Conservation (phyloP, 2,797 vertebrate species). For the Hirundo rustica region DNA sequence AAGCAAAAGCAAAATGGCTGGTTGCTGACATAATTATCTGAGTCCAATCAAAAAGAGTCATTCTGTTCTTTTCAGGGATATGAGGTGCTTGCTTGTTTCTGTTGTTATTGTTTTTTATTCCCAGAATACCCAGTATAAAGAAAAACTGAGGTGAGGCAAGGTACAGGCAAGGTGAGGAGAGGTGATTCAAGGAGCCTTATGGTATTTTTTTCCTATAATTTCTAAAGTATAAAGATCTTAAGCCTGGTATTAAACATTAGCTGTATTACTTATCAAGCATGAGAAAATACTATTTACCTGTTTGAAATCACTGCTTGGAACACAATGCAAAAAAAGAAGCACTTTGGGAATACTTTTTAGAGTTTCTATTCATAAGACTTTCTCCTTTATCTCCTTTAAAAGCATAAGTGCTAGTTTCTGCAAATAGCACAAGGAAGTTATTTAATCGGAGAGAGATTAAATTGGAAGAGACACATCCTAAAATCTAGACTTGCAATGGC, state of each 20-base stretch:
- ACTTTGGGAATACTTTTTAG: background rate
- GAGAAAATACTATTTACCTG: background rate
- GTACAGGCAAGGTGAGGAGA: rapidly evolving
- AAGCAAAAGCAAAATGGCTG: background rate
- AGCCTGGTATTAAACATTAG: background rate
- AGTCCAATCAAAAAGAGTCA: background rate
- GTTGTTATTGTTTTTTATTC: background rate
- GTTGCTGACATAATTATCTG: background rate
- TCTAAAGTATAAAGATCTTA: background rate
- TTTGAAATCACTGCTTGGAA: background rate
- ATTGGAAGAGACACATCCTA: background rate
- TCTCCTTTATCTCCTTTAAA: background rate
- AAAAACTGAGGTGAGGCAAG: rapidly evolving
- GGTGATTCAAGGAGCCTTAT: rapidly evolving
- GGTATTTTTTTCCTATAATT: background rate
- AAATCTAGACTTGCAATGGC: background rate
- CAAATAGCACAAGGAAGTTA: background rate
- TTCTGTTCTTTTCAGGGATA: background rate
- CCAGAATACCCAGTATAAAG: background rate
- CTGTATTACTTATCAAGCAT: background rate
- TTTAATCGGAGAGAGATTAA: background rate
- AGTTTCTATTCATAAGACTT: background rate
- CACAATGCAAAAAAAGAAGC: background rate
- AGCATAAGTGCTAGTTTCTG: background rate
- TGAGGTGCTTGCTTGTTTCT: background rate